phyloP scores from a whole-genome alignment of 2,113 vertebrate species.

The Tetrao urogallus region DNA sequence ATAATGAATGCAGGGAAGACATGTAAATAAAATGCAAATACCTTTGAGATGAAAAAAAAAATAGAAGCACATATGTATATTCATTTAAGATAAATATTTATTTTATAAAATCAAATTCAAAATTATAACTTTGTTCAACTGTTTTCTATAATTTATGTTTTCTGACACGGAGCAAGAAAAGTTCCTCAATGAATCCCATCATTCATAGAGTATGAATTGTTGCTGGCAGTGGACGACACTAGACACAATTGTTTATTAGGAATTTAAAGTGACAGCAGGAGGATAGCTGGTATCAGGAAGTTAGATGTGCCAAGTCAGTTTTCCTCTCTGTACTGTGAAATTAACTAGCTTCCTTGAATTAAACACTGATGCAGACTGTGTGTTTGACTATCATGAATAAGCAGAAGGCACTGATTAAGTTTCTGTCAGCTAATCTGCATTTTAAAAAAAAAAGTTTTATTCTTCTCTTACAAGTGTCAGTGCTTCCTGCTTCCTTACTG shows the following conservation, averaged over 20 bases:
- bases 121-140: background rate
- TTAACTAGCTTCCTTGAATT: slow-evolving; percentile 12
- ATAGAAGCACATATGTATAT: background rate
- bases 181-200: background rate
- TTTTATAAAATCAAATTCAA: background rate
- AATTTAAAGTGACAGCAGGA: slow-evolving; percentile 15
- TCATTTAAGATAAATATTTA: background rate
- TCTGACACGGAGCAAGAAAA: background rate
- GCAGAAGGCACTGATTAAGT: slow-evolving; percentile 50
- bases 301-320: background rate
- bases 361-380: background rate
- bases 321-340: slow-evolving; percentile 22
- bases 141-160: background rate
- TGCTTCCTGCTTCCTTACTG: background rate
- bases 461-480: background rate
- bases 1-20: background rate
- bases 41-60: background rate
- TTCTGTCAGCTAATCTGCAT: slow-evolving; percentile 15
- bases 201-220: background rate
- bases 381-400: slow-evolving; percentile 35
- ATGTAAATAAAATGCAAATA: background rate
- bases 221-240: background rate
- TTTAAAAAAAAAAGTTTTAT: slow-evolving; percentile 9
- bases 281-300: background rate
- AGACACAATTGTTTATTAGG: background rate